phyloP scores from a whole-genome alignment of 2,113 vertebrate genomes.

The Pampusana beccarii region DNA sequence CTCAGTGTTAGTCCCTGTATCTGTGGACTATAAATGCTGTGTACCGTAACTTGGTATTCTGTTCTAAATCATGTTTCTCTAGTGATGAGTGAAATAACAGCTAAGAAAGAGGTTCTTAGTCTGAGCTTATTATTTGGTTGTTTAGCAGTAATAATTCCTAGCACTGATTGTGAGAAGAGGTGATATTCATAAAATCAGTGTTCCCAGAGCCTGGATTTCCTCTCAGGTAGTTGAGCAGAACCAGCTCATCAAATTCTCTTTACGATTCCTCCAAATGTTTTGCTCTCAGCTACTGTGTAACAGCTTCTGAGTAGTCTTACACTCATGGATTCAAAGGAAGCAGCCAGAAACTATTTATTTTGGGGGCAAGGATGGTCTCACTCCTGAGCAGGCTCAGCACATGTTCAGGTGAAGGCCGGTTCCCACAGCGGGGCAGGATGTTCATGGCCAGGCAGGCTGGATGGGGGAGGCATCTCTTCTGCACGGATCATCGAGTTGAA shows the following conservation, averaged over 20 bases:
- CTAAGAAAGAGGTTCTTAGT: neutral
- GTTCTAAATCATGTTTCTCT: neutral
- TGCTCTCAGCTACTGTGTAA: neutral
- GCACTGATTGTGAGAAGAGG: neutral
- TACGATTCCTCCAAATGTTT: neutral
- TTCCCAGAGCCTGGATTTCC: neutral
- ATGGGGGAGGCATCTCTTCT: neutral
- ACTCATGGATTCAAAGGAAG: neutral
- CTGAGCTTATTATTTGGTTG: neutral
- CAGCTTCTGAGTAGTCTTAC: neutral
- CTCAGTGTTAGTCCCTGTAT: rapidly evolving
- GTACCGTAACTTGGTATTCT: neutral
- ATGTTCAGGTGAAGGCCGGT: neutral
- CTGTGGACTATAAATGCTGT: neutral
- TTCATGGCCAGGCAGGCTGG: neutral
- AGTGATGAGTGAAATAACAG: neutral
- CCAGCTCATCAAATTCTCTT: neutral
- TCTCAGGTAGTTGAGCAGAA: neutral
- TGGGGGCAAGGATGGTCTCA: neutral
- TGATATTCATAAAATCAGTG: neutral
- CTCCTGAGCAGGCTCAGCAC: neutral
- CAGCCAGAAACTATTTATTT: neutral
- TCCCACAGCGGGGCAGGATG: neutral
- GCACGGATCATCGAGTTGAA: rapidly evolving
- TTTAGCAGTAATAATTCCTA: neutral